A percentile compares a stretch with the other conserved stretches of the same genome.
phyloP scores from a whole-genome alignment of 2,113 vertebrate genomes.

The Falco punctatus region DNA sequence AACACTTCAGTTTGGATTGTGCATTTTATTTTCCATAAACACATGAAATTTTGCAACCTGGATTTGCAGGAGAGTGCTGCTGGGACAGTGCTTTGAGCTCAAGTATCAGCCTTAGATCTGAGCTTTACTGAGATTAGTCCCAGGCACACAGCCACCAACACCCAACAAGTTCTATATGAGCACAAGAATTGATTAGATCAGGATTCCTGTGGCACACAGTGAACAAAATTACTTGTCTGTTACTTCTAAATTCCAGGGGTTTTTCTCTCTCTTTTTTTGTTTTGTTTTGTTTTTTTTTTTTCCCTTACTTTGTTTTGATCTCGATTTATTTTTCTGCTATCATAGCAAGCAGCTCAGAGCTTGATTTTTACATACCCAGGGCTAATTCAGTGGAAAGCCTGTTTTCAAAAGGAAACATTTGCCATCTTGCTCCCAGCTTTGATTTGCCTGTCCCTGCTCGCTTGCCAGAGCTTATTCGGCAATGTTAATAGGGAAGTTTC shows the following conservation, averaged over 20 bases:
- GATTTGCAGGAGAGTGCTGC: neutral
- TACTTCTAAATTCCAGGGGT: neutral
- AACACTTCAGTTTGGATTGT: neutral
- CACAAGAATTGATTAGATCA: neutral
- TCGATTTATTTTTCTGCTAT: neutral
- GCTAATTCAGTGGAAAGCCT: neutral
- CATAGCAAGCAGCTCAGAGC: neutral
- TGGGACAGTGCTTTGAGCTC: neutral
- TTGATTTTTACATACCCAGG: neutral
- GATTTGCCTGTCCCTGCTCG: neutral
- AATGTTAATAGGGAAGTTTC: neutral
- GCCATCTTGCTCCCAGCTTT: constrained; percentile 7
- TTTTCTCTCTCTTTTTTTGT: too few species aligned
- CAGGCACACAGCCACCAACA: neutral
- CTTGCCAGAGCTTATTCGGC: neutral
- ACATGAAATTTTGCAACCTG: neutral
- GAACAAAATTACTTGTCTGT: neutral
- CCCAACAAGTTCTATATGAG: neutral
- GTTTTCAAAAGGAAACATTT: constrained; percentile 18
- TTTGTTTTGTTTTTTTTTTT: too few species aligned
- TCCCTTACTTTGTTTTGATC: neutral
- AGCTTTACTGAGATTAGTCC: neutral
- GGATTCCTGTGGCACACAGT: neutral
- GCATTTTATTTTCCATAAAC: neutral
- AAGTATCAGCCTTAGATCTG: neutral